A percentile compares a stretch with the other conserved stretches of the same genome.
Conservation (phyloP, 2,113 vertebrate species). For the Pachycephala philippinensis region DNA sequence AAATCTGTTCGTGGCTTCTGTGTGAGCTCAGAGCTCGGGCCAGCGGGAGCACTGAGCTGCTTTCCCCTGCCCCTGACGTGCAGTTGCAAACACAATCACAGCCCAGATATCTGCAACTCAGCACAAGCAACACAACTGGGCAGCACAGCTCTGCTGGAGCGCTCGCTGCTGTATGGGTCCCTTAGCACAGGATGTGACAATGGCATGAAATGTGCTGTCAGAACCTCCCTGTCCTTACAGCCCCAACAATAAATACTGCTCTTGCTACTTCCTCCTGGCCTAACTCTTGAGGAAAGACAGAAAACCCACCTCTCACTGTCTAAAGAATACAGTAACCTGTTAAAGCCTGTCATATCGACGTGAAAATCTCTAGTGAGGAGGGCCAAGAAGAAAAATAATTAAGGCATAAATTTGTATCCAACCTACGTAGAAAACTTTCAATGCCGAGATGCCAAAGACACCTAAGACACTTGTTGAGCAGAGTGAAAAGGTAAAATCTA, state of each 20-base stretch:
- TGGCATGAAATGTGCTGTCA: not conserved
- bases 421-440: slow-evolving; percentile 39
- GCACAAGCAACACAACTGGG: not conserved
- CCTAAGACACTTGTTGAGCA: slow-evolving; percentile 78
- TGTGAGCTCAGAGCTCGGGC: not conserved
- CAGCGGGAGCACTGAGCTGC: not conserved
- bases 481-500: slow-evolving; percentile 81
- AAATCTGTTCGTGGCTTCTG: not conserved
- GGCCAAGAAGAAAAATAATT: slow-evolving; percentile 56
- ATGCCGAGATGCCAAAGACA: slow-evolving; percentile 70
- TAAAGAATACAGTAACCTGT: not conserved
- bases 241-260: not conserved
- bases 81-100: not conserved
- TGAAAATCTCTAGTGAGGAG: slow-evolving; percentile 29
- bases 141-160: not conserved
- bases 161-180: not conserved
- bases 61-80: not conserved
- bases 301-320: not conserved
- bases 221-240: not conserved
- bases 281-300: not conserved
- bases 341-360: not conserved
- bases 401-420: slow-evolving; percentile 37
- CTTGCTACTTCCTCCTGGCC: not conserved
- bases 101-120: slow-evolving; percentile 2
- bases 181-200: not conserved